Evolutionary conservation across 2,113 vertebrate species (phyloP).

Genomic region (Morone saxatilis): DNA sequence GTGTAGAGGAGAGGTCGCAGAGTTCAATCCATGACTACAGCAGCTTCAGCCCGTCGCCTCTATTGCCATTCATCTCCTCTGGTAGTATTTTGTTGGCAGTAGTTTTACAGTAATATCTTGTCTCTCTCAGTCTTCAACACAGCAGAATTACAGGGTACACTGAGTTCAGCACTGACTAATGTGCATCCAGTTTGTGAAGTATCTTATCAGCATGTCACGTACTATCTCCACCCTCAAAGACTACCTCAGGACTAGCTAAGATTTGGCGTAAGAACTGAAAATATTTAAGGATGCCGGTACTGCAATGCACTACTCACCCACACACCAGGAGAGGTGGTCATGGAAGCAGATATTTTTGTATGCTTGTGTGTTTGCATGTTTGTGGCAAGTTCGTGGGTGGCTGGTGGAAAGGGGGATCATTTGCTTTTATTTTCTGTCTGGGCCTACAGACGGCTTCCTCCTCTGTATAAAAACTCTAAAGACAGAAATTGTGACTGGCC

Average conservation of each 20-base stretch:
- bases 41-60: constrained; percentile 6
- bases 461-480: constrained; percentile 29
- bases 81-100: constrained; percentile 12
- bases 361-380: constrained; percentile 46
- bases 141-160: constrained; percentile 29
- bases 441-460: constrained; percentile 29
- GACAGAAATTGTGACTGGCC: background rate
- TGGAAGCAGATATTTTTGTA: constrained; percentile 35
- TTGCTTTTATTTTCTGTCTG: constrained; percentile 20
- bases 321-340: constrained; percentile 29
- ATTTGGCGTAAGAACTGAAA: constrained; percentile 2
- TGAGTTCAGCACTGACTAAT: constrained; percentile 10
- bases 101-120: constrained; percentile 18
- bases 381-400: constrained; percentile 54
- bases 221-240: background rate
- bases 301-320: constrained; percentile 14
- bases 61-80: constrained; percentile 29
- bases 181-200: constrained; percentile 24
- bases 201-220: constrained; percentile 9
- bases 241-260: background rate
- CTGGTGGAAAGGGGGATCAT: constrained; percentile 21
- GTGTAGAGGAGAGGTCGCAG: constrained; percentile 42
- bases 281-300: background rate
- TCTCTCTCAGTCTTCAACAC: constrained; percentile 10
- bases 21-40: constrained; percentile 50